These are phyloP conservation scores for Oxystoma pomonae DNA, from an alignment of 2,888 invertebrate genomes.

Conservation along the genomic window DNA sequence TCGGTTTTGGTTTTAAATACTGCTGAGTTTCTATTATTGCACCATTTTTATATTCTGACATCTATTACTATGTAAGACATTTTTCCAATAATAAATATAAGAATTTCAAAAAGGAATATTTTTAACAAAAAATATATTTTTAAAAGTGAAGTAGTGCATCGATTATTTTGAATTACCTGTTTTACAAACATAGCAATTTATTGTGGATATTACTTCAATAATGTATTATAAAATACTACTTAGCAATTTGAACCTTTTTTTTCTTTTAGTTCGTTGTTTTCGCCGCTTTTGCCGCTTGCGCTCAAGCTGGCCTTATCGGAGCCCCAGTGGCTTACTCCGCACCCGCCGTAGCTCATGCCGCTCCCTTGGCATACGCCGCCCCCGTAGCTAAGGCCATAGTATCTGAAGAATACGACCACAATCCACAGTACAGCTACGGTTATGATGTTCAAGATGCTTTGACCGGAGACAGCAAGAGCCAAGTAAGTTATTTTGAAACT, in stretches of 20 bases:
- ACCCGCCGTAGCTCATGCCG: conserved; percentile 35
- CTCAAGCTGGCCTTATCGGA: conserved; percentile 22
- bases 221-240: no score
- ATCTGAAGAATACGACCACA: conserved; percentile 37
- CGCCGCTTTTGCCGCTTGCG: conserved; percentile 28
- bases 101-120: background rate
- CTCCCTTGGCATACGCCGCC: conserved; percentile 38
- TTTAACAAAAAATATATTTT: background rate
- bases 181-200: background rate
- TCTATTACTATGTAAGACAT: background rate
- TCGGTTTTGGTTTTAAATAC: no score
- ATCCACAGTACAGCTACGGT: conserved; percentile 54
- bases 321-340: conserved; percentile 37
- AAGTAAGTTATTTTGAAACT: no score
- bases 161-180: background rate
- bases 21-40: no score
- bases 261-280: conserved; percentile 22
- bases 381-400: conserved; percentile 31
- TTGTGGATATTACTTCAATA: background rate
- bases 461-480: conserved; percentile 56
- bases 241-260: no score
- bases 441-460: conserved; percentile 56
- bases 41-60: no score
- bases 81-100: background rate
- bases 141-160: no score